phyloP scores from a whole-genome alignment of 2,888 invertebrate species.

The Agrochola macilenta region DNA sequence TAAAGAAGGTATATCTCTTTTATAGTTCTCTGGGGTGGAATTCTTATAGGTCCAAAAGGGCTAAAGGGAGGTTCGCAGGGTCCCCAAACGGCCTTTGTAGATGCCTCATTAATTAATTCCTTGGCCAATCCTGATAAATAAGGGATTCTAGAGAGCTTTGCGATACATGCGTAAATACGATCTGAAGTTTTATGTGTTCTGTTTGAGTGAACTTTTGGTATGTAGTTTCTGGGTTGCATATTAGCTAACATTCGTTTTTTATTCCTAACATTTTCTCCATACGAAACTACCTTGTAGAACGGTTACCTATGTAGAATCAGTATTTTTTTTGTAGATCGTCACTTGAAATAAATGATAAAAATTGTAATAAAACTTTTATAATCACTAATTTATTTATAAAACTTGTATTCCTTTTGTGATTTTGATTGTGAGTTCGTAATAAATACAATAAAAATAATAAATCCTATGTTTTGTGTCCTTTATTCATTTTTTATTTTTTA shows the following conservation, averaged over 20 bases:
- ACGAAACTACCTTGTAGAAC: neutral
- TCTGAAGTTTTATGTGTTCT: slow-evolving; percentile 44
- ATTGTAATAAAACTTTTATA: neutral
- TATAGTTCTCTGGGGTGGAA: slow-evolving; percentile 72
- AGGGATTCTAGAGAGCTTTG: slow-evolving; percentile 61
- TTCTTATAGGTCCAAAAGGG: slow-evolving; percentile 69
- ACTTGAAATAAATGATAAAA: neutral
- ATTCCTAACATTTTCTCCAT: neutral
- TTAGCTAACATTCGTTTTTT: neutral
- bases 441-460: too few relatives aligned
- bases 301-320: neutral
- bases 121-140: slow-evolving; percentile 80
- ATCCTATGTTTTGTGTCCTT: too few relatives aligned
- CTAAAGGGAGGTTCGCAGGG: slow-evolving; percentile 62
- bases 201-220: slow-evolving; percentile 27
- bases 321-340: too few relatives aligned
- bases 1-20: slow-evolving; percentile 71
- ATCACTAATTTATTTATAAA: too few relatives aligned
- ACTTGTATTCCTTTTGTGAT: neutral
- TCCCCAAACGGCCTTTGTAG: slow-evolving; percentile 75
- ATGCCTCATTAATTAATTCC: slow-evolving; percentile 83
- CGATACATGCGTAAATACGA: slow-evolving; percentile 54
- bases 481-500: too few relatives aligned
- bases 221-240: neutral
- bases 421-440: neutral